phyloP scores from a whole-genome alignment of 53 echinoderm and acorn worm genomes.

The Crossaster papposus region DNA sequence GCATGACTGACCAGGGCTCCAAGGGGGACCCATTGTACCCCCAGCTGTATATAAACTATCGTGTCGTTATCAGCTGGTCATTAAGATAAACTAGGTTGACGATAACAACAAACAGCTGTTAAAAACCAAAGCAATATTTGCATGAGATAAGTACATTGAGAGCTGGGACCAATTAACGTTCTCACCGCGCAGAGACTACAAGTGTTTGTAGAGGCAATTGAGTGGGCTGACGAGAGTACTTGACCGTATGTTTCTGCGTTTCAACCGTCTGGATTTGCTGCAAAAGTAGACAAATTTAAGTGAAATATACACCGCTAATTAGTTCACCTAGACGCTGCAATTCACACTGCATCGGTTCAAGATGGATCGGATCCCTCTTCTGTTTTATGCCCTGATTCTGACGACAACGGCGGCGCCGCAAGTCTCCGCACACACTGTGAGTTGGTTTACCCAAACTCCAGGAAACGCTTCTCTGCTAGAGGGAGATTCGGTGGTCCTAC shows the following conservation, averaged over 20 bases:
- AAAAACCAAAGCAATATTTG: slow-evolving; percentile 21
- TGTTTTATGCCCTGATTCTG: not conserved
- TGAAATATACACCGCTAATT: not conserved
- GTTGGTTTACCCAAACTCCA: slow-evolving; percentile 25
- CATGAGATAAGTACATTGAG: not conserved
- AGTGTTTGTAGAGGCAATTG: not conserved
- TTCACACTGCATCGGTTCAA: not conserved
- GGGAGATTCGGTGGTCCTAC: slow-evolving; percentile 24
- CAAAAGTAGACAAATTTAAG: not conserved
- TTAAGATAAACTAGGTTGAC: not conserved
- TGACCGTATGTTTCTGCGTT: not conserved
- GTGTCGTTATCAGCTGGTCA: slow-evolving; percentile 23
- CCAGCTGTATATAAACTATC: slow-evolving; percentile 18
- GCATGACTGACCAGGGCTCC: not conserved
- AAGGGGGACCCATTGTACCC: not conserved
- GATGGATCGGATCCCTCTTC: not conserved
- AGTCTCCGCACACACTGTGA: not conserved
- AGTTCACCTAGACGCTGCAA: not conserved
- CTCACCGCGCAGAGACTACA: not conserved
- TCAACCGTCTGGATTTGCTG: not conserved
- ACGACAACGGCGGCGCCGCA: not conserved
- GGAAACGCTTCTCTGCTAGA: not conserved
- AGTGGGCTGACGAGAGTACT: not conserved
- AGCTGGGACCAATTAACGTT: not conserved
- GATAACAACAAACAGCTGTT: slow-evolving; percentile 39